Evolutionary conservation across 2,113 vertebrate genomes (phyloP), one percentile per base, ranked within the genome.

Genomic region (Hiodon alosoides): DNA sequence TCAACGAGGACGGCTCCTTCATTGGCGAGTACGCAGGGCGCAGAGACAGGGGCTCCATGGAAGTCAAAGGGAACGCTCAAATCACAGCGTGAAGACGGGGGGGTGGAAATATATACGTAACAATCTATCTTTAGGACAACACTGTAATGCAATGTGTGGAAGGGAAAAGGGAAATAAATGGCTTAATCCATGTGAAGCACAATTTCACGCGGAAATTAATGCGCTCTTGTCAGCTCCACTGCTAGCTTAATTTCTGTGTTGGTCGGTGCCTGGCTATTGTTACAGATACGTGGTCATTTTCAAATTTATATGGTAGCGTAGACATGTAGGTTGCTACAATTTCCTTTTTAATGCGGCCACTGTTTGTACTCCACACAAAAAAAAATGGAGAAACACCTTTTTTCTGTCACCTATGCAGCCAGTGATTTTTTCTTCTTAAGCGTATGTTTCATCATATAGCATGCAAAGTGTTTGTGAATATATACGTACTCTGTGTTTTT

Each of bases 1-100:
- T 99, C 90, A 96, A 93, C 55, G 97, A 99, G 89, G 97, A 99
- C 8, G 97, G 97, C 61, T 98, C 96, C 7, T 99, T 99, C 79
- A 99, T 98, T 73, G 97, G 97, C 3, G 95, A 96, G 85, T 99
- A 99, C 2, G 86, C 92, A 0, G 94, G 92, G 68, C 90, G 91
- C 61, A 97, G 95, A 85, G 95, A 96, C 78, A 94, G 94, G 84
- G 90, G 77, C 76, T 93, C 94, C 1, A 85, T 89, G 48, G 96
- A 97, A 86, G 93, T 95, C 90, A 98, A 93, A 82, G 93, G 90
- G 78, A 91, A 90, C 64, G 87, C 88, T 87, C 94, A 91, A 79
- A 88, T 81, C 77, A 83, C 86, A 8, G 90, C 89, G 2, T 92
- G 86, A 92, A 83, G 78, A 72, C 74, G 6, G 2, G 2, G 70